These are phyloP conservation scores for Leptoteleia sp. DNA, from an alignment of 1,140 invertebrate species.

Conservation along the genomic window DNA sequence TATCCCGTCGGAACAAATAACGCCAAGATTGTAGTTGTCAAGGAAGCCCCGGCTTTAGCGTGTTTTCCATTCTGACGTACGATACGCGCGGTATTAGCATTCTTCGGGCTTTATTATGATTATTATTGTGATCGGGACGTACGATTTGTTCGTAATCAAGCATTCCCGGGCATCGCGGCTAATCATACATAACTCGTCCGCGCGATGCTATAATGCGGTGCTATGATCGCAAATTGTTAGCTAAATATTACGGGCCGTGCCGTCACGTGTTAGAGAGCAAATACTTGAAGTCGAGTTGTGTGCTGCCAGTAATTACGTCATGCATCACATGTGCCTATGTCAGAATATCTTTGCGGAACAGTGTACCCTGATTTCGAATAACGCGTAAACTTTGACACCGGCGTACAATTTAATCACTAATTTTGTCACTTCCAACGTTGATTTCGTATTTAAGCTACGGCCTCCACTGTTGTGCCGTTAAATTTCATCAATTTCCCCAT, in stretches of 20 bases:
- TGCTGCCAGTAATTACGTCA: constrained; percentile 62
- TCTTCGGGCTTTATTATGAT: constrained; percentile 42
- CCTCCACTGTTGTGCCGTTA: too few species aligned
- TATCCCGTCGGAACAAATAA: constrained; percentile 46
- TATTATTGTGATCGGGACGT: constrained; percentile 26
- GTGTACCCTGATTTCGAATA: constrained; percentile 54
- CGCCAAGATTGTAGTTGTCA: constrained; percentile 48
- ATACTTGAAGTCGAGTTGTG: constrained; percentile 64
- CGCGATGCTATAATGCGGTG: constrained; percentile 28
- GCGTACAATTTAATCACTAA: constrained; percentile 52
- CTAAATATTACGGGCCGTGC: constrained; percentile 54
- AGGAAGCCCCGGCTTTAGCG: constrained; percentile 27
- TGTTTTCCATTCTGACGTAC: constrained; percentile 38
- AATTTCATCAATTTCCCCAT: too few species aligned
- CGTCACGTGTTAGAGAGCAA: constrained; percentile 64
- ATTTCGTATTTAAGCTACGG: constrained; percentile 36
- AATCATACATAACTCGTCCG: constrained; percentile 52
- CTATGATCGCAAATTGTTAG: constrained; percentile 59
- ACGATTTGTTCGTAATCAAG: constrained; percentile 37
- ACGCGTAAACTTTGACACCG: constrained; percentile 58
- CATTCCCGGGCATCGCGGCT: constrained; percentile 35
- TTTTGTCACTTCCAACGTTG: constrained; percentile 44
- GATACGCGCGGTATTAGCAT: constrained; percentile 33
- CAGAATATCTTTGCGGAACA: constrained; percentile 53
- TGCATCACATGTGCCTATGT: constrained; percentile 61